phyloP scores from a whole-genome alignment of 2,888 invertebrate genomes.

The Rapana venosa region DNA sequence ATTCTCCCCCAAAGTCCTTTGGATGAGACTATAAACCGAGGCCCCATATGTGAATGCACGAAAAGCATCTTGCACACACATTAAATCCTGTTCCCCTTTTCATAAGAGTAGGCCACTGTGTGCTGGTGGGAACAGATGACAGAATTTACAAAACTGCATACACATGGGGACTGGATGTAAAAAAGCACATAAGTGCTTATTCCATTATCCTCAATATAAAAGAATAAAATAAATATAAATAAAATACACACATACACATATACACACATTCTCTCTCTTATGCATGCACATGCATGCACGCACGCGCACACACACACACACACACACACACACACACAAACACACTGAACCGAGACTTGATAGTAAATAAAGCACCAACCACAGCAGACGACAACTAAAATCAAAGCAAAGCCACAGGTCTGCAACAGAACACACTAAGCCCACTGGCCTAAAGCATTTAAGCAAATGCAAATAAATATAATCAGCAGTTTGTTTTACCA shows the following conservation, averaged over 20 bases:
- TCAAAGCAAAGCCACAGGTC: slow-evolving; percentile 8
- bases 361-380: background rate
- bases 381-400: background rate
- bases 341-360: background rate
- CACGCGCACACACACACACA: background rate
- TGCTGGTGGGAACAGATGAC: too few relatives aligned
- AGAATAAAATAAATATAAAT: background rate
- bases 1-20: too few relatives aligned
- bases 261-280: background rate
- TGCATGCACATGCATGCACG: background rate
- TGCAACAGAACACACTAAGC: background rate
- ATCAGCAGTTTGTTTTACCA: too few relatives aligned
- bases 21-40: too few relatives aligned
- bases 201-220: too few relatives aligned
- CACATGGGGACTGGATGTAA: too few relatives aligned
- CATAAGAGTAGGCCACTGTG: too few relatives aligned
- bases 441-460: background rate
- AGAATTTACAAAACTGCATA: too few relatives aligned
- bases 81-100: too few relatives aligned
- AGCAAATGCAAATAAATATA: background rate
- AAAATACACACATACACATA: background rate
- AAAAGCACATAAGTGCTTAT: too few relatives aligned
- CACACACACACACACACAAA: background rate
- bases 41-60: too few relatives aligned
- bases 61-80: too few relatives aligned